Evolutionary conservation across 2,113 vertebrate genomes (phyloP), one percentile per base, ranked within the genome.

Genomic region (Nycticebus coucang): DNA sequence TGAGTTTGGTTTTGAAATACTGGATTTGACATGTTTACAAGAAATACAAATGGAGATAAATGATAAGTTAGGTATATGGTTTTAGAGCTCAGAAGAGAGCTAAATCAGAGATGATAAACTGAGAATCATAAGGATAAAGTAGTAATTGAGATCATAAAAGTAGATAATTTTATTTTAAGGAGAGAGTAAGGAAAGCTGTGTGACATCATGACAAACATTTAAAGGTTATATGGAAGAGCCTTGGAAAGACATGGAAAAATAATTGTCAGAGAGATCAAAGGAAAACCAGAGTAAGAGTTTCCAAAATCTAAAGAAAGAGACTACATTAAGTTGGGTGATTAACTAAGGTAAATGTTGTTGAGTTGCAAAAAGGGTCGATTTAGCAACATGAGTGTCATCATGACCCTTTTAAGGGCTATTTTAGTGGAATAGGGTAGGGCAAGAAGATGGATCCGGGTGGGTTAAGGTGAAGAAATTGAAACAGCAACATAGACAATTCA

Each of bases 381-480:
- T 89, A 96, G 41, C 35, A 91, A 88, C 22, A 41, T 24, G 19
- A 28, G 55, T 97, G 71, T 95, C 90, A 92, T 22, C 89, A 59
- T 94, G 84, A 95, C 87, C 92, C 94, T 94, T 77, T 86, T 19
- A 45, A 93, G 69, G 95, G 30, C 33, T 95, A 85, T 95, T 97
- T 97, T 13, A 66, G 35, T 93, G 60, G 13, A 96, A 41, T 87
- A 75, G 4, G 77, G 69, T 89, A 26, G 64, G 59, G 77, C 69
- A 92, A 75, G 93, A 94, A 94, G 45, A 93, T 94, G 96, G 80
- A 95, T 84, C 96, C 95, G 69, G 96, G 89, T 93, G 69, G 87
- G 87, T 33, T 95, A 87, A 95, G 28, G 89, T 87, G 59, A 97
- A 89, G 59, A 97, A 94, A 84, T 55, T 11, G 41, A 97, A 75